phyloP scores from a whole-genome alignment of 2,113 vertebrate genomes.

The Onychostoma macrolepis region DNA sequence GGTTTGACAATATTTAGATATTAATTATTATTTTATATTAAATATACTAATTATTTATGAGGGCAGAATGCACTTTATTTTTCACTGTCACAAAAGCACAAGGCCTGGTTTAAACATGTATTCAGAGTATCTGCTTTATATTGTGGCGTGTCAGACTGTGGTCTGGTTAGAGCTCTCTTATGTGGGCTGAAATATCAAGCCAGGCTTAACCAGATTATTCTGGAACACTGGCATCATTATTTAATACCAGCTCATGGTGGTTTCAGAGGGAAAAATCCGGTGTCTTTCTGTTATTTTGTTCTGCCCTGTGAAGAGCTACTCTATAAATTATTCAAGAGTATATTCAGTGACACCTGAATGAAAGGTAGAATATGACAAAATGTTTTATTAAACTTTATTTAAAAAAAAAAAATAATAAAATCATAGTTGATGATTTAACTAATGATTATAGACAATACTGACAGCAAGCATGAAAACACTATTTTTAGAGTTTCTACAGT shows the following conservation, averaged over 20 bases:
- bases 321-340: background rate
- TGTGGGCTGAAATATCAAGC: constrained; percentile 13
- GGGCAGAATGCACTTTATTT: background rate
- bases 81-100: background rate
- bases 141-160: background rate
- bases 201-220: constrained; percentile 30
- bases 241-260: constrained; percentile 26
- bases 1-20: no score
- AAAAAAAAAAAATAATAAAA: background rate
- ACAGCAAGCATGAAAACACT: background rate
- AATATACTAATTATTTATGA: background rate
- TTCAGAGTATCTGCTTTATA: background rate
- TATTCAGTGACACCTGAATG: background rate
- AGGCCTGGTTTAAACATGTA: background rate
- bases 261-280: constrained; percentile 29
- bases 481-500: no score
- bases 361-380: background rate
- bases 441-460: background rate
- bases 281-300: constrained; percentile 18
- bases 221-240: constrained; percentile 24
- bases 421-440: background rate
- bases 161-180: constrained; percentile 19
- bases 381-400: background rate
- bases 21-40: background rate
- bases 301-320: background rate